phyloP scores from a whole-genome alignment of 2,888 invertebrate species.

The Dastarcus helophoroides region DNA sequence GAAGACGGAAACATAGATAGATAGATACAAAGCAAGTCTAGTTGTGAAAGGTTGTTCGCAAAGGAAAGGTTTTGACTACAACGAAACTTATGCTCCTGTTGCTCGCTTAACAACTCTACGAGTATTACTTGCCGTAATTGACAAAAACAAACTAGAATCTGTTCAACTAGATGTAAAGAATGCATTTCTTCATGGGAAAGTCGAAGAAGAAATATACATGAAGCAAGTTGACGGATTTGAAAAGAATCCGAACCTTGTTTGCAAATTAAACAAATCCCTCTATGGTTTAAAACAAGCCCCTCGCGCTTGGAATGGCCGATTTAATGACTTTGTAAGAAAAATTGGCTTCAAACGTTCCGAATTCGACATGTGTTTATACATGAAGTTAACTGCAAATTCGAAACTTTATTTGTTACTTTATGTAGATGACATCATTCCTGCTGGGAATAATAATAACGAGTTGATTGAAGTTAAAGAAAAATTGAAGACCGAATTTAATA shows the following conservation, averaged over 20 bases:
- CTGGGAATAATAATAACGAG: no score
- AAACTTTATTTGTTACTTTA: no score
- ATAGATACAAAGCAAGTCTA: constrained; percentile 21
- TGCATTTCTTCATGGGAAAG: constrained; percentile 21
- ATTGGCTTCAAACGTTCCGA: constrained; percentile 8
- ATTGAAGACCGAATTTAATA: no score
- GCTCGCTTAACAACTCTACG: constrained; percentile 20
- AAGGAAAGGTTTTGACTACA: constrained; percentile 19
- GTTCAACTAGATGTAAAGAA: constrained; percentile 24
- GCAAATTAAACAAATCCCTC: constrained; percentile 21
- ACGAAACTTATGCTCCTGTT: constrained; percentile 25
- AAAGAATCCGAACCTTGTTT: constrained; percentile 20
- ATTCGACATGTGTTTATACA: constrained; percentile 11
- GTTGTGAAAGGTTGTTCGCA: constrained; percentile 21
- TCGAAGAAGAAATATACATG: constrained; percentile 27
- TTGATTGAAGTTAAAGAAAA: no score
- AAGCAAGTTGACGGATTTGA: constrained; percentile 24
- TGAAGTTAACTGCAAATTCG: no score
- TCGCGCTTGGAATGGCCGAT: constrained; percentile 7
- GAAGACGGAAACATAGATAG: no score
- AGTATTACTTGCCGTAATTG: constrained; percentile 18
- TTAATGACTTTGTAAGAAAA: constrained; percentile 7
- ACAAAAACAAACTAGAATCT: constrained; percentile 14
- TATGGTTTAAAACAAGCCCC: constrained; percentile 29
- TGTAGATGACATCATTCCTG: no score